Conservation (phyloP, 2,113 vertebrate genomes). For the Taxidea taxus region DNA sequence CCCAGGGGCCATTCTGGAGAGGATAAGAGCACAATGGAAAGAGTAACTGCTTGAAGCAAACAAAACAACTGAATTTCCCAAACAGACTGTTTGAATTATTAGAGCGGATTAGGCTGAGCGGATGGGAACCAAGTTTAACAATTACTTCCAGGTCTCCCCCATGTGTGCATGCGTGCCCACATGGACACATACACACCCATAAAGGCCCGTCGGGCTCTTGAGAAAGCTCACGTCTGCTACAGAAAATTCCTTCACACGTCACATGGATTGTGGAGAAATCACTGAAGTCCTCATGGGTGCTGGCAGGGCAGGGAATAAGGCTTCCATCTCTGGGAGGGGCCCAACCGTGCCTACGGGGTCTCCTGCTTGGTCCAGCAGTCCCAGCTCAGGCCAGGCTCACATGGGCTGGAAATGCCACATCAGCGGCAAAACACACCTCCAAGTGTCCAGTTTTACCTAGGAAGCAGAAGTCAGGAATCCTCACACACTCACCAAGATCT, state of each 20-base stretch:
- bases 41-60: background rate
- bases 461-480: conserved; percentile 30
- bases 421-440: background rate
- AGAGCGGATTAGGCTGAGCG: background rate
- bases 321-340: background rate
- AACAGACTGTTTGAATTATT: background rate
- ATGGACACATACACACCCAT: background rate
- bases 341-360: background rate
- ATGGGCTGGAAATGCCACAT: conserved; percentile 30
- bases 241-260: background rate
- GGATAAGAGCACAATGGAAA: background rate
- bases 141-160: background rate
- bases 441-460: conserved; percentile 19
- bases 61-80: background rate
- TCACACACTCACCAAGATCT: conserved; percentile 8
- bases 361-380: background rate
- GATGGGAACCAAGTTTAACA: background rate
- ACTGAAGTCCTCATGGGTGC: background rate
- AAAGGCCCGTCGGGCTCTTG: background rate
- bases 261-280: background rate
- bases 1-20: background rate
- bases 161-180: background rate
- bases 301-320: background rate
- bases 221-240: background rate
- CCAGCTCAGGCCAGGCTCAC: background rate